Evolutionary conservation across 2,888 invertebrate genomes (phyloP), one percentile per base, ranked within the genome.

Genomic region (Molanna angustata): DNA sequence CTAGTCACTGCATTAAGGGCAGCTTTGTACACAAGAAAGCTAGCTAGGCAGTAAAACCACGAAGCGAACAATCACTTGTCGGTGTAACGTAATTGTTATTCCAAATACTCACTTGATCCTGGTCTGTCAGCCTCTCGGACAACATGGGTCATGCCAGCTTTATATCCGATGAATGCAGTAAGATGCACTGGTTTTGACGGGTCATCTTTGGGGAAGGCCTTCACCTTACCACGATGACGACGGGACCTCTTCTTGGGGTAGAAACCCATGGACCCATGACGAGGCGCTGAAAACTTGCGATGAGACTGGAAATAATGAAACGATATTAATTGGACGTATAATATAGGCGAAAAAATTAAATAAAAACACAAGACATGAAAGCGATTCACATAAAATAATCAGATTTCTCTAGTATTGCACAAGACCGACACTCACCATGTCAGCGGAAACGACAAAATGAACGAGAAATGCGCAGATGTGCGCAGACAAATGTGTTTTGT

Each of bases 221-320:
- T 99, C 61, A 95, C 94, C 77, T 97, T 98, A 65, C 99, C 99
- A 78, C 97, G 91, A 80, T 96, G 96, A 69, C 96, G 88, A 62
- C 85, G 85, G 63, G 94, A 90, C 64, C 99, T 85, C 79, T 99
- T 99, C 80, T 97, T 98, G 67, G 99, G 99, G 77, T 97, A 91
- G 84, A 99, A 99, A 65, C 97, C 98, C 93, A 99, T 95, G 51
- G 97, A 98, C 66, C 99, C 99, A 85, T 99, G 99, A 65, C 99
- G 92, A 65, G 99, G 99, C 39, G 98, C 98, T 70, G 96, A 97
- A 78, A 99, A 99, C 75, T 99, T 99, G 71, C 99, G 88, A 80
- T 99, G 99, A 79, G 98, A 98, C 99, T 98, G 13, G 32, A 54
- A 40, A 14, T 2, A 39, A 19, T 19, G 16, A 20, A 21, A 16